Evolutionary conservation across 2,888 invertebrate genomes (phyloP), one percentile per base, ranked within the genome.

Genomic region (Agriopis aurantiaria): DNA sequence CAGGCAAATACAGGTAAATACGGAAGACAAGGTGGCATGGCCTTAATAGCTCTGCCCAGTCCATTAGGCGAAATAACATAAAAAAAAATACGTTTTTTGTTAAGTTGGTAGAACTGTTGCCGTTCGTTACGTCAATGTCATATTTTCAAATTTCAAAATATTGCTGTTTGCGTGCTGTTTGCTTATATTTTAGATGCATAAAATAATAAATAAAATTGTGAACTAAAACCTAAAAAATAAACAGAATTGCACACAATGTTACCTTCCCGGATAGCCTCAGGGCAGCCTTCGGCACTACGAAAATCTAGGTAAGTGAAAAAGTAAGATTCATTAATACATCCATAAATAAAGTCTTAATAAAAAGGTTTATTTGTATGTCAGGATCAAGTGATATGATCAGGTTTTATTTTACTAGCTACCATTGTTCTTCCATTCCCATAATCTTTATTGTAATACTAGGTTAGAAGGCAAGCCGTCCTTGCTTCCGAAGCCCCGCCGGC

Each of bases 391-490:
- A 23, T 23, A 23, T 23, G 17, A 12, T 48, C 10, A 46, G 11
- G 0, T 17, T 51, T 52, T n/a, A n/a, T 14, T 0, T 5, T 5
- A 23, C 11, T 52, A 23, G 9, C 17, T 9, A 10, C 10, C 3
- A n/a, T 56, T 56, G 8, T 14, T 41, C 41, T 41, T 57, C 17
- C 4, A 43, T 57, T 33, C n/a, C 9, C 8, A 8, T 23, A 9
- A 7, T 1, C 23, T n/a, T 33, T 4, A 12, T 46, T 8, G n/a
- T 8, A 14, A 8, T 59, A n/a, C 7, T 43, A 71, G 67, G 49
- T n/a, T 67, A 40, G 92, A 93, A 75, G 87, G 87, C 51, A 91
- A 87, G 69, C 89, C 85, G 0, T 94, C 93, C 0, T 71, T 93
- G 75, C 77, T 94, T 51, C 93, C 93, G 0, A 90, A 89, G 74